Percentiles rank a stretch among this genome's conserved stretches.
These are phyloP conservation scores for Epinephelus moara DNA, from an alignment of 2,113 vertebrate species.

Conservation along the genomic window DNA sequence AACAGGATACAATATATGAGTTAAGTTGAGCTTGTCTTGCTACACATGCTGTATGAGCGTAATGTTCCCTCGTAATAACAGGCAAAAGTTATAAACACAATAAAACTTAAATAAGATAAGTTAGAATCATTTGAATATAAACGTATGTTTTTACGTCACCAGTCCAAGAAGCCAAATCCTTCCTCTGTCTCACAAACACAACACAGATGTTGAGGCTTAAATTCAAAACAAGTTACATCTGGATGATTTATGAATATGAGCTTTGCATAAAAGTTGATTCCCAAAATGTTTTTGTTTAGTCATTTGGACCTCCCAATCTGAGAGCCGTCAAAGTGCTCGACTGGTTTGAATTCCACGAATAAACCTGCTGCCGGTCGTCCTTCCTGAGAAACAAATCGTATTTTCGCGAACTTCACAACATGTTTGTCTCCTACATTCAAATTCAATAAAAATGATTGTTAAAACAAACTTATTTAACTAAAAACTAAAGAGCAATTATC, in stretches of 20 bases:
- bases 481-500: too few relatives aligned
- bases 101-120: conserved; percentile 58
- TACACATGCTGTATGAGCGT: conserved; percentile 7
- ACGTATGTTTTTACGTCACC: background rate
- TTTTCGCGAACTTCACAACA: too few relatives aligned
- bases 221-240: background rate
- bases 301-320: background rate
- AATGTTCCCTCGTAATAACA: conserved; percentile 42
- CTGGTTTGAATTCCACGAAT: too few relatives aligned
- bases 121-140: conserved; percentile 29
- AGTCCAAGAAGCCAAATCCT: too few relatives aligned
- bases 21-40: conserved; percentile 3
- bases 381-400: too few relatives aligned
- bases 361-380: too few relatives aligned
- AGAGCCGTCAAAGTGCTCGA: background rate
- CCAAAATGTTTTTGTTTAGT: background rate
- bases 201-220: background rate
- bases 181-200: too few relatives aligned
- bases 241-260: background rate
- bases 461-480: too few relatives aligned
- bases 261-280: background rate
- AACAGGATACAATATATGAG: background rate
- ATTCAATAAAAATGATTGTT: too few relatives aligned
- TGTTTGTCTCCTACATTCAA: too few relatives aligned
- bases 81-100: conserved; percentile 47